Percentiles rank a stretch among this genome's conserved stretches.
phyloP scores from a whole-genome alignment of 2,113 vertebrate species.

The Pelmatolapia mariae region DNA sequence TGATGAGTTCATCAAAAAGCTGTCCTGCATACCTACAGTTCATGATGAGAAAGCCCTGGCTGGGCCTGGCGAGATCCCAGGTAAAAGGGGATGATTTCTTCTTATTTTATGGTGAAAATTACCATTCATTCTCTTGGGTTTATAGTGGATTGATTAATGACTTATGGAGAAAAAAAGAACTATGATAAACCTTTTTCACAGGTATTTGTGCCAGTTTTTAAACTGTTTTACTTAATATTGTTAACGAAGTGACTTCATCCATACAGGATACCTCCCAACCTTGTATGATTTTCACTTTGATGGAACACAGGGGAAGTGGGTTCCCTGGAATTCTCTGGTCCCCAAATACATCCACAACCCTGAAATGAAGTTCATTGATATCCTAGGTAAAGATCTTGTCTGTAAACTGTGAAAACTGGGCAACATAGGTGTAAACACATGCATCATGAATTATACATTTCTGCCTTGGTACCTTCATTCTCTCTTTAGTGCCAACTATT shows the following conservation, averaged over 20 bases:
- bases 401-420: not conserved
- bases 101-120: not conserved
- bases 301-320: conserved; percentile 71
- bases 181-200: not conserved
- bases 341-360: conserved; percentile 78
- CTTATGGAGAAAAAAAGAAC: not conserved
- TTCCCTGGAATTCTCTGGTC: conserved; percentile 86
- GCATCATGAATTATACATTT: not conserved
- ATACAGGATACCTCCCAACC: conserved; percentile 82
- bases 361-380: conserved; percentile 82
- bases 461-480: not conserved
- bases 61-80: conserved; percentile 85
- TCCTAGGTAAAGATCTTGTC: conserved; percentile 78
- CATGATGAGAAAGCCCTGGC: conserved; percentile 69
- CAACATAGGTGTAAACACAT: not conserved
- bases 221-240: not conserved
- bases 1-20: conserved; percentile 79
- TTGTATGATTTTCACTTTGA: conserved; percentile 95
- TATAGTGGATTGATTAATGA: not conserved
- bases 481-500: conserved; percentile 84
- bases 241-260: not conserved
- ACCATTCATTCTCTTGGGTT: not conserved
- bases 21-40: conserved; percentile 72
- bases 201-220: not conserved
- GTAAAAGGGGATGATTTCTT: conserved; percentile 57